Evolutionary conservation across 2,888 invertebrate genomes (phyloP).

Genomic region (Myopa tessellatipennis): DNA sequence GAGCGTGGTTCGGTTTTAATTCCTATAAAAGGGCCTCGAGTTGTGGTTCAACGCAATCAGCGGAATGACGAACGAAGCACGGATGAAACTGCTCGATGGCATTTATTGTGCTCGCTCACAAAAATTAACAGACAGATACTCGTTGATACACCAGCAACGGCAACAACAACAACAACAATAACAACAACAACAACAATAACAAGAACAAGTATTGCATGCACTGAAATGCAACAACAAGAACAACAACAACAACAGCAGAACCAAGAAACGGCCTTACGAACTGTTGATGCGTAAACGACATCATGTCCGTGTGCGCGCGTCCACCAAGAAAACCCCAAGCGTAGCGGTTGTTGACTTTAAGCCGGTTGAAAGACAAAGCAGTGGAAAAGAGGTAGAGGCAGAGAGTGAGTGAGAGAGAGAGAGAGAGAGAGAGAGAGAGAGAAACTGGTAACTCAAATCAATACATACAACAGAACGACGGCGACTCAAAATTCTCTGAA

Average conservation of each 20-base stretch:
- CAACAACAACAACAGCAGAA: constrained; percentile 8
- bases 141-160: constrained; percentile 2
- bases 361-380: background rate
- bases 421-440: background rate
- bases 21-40: constrained; percentile 36
- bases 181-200: constrained; percentile 19
- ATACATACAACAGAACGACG: background rate
- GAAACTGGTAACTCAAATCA: background rate
- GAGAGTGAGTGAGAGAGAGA: background rate
- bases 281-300: constrained; percentile 54
- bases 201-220: constrained; percentile 1
- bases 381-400: background rate
- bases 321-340: constrained; percentile 7
- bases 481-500: background rate
- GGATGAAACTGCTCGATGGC: constrained; percentile 22
- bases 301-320: constrained; percentile 32
- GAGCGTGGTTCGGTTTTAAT: constrained; percentile 20
- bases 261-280: constrained; percentile 44
- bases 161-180: constrained; percentile 18
- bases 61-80: background rate
- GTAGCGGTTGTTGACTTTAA: constrained; percentile 37
- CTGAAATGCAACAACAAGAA: background rate
- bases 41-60: background rate
- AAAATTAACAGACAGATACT: constrained; percentile 33
- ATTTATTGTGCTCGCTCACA: constrained; percentile 38